Evolutionary conservation across 2,113 vertebrate genomes (phyloP).

Genomic region (Embiotoca jacksoni): DNA sequence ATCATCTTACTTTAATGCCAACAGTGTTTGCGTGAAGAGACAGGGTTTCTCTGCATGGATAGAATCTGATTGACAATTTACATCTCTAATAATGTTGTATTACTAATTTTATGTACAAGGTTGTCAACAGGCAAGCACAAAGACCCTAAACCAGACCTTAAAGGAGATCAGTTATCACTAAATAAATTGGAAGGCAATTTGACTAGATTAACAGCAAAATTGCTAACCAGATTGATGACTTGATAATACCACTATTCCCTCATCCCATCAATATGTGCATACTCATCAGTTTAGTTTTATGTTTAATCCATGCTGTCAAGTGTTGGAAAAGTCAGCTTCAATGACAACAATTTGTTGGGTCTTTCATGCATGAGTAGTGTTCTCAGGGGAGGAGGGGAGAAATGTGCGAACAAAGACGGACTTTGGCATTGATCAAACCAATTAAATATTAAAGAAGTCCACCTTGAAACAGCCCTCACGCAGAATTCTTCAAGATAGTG

Average conservation of each 20-base stretch:
- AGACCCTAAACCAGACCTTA: not conserved
- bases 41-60: conserved; percentile 9
- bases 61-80: conserved; percentile 2
- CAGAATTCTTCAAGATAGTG: no score
- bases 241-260: no score
- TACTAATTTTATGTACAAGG: not conserved
- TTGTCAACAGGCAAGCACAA: not conserved
- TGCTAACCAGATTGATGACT: no score
- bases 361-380: not conserved
- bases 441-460: no score
- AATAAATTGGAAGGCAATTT: not conserved
- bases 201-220: not conserved
- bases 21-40: conserved; percentile 20
- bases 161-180: not conserved
- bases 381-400: not conserved
- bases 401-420: no score
- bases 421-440: no score
- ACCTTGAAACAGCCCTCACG: no score
- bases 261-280: no score
- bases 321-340: not conserved
- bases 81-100: not conserved
- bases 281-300: no score
- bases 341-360: not conserved
- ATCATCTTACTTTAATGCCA: conserved; percentile 49
- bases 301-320: not conserved